Base-by-base conservation (phyloP, 1,140 invertebrate genomes). In the Drosophila nannoptera region DNA sequence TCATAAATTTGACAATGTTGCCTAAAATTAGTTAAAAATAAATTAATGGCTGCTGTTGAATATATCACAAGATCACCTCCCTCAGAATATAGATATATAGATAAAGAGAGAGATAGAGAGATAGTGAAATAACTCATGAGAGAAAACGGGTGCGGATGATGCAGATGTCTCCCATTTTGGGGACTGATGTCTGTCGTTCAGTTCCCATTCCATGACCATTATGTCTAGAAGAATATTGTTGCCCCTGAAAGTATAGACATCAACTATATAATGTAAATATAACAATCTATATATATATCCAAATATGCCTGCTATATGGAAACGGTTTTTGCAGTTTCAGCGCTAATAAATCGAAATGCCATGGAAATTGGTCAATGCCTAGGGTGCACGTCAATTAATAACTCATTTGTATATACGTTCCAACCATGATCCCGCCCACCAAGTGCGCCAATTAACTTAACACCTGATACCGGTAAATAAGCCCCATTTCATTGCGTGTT, bases 161-260 rank as follows among this genome's bases (percentile, higher is more conserved):
- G 45, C 49, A 75, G 55, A 69, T 83, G 60, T 75, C 75, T 69
- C 46, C 52, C 50, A 22, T 63, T 69, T 65, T 60, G 54, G 46
- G 56, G 22, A 53, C 40, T 58, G 77, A 77, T 73, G 56, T 70
- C 46, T 66, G 48, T 69, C 66, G 58, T 58, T 75, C 66, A 73
- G 72, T 69, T 75, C 54, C 48, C 40, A 67, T 83, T 83, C 78
- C 78, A 83, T 75, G 62, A 40, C 52, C 36, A 7, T 63, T 63
- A 14, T 42, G 48, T 58, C n/a, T n/a, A 16, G 7, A 43, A 16
- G 40, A 43, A 14, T 43, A 12, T 43, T 43, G 7, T 6, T 43
- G 71, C 67, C 67, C 60, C 67, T 64, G 60, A 69, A 69, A 59
- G 2, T 14, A 43, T 43, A 43, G 40, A 65, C 61, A 55, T 33